Conservation (phyloP, 2,888 invertebrate genomes). For the Bedellia somnulentella region DNA sequence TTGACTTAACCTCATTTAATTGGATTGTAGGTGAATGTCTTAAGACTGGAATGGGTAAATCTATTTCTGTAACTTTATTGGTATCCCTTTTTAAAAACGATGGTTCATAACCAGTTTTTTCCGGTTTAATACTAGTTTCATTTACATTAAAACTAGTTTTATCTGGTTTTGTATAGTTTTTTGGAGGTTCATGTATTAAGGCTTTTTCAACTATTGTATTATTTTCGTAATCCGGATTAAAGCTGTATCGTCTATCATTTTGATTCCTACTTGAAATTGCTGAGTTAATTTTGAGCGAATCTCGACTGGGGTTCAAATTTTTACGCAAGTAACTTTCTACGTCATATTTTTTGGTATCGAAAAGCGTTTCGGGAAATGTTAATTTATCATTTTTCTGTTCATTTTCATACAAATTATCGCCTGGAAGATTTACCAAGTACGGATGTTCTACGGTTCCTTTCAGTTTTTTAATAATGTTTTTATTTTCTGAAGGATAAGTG, state of each 20-base stretch:
- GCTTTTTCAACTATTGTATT: conserved; percentile 19
- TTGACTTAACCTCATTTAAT: conserved; percentile 8
- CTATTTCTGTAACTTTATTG: conserved; percentile 19
- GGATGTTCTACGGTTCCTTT: too few species aligned
- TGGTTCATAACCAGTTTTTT: conserved; percentile 12
- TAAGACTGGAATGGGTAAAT: conserved; percentile 65
- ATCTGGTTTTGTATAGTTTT: neutral
- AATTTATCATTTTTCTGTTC: conserved; percentile 27
- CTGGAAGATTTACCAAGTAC: conserved; percentile 37
- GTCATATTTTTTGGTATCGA: conserved; percentile 40
- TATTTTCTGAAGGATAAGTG: conserved; percentile 22
- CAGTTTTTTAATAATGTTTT: conserved; percentile 26
- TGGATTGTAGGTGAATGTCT: conserved; percentile 44
- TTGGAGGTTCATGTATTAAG: conserved; percentile 18
- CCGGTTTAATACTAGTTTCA: conserved; percentile 1
- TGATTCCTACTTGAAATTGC: too few species aligned
- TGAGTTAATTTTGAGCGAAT: too few species aligned
- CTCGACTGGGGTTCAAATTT: conserved; percentile 34
- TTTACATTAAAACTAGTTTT: neutral
- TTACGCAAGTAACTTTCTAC: conserved; percentile 39
- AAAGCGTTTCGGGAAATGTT: conserved; percentile 48
- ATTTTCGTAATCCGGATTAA: neutral
- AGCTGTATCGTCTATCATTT: conserved; percentile 3
- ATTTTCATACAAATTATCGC: conserved; percentile 12
- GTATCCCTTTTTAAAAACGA: conserved; percentile 12